These are phyloP conservation scores for Neolamprologus devosi DNA, from an alignment of 2,113 vertebrate species.

Conservation along the genomic window DNA sequence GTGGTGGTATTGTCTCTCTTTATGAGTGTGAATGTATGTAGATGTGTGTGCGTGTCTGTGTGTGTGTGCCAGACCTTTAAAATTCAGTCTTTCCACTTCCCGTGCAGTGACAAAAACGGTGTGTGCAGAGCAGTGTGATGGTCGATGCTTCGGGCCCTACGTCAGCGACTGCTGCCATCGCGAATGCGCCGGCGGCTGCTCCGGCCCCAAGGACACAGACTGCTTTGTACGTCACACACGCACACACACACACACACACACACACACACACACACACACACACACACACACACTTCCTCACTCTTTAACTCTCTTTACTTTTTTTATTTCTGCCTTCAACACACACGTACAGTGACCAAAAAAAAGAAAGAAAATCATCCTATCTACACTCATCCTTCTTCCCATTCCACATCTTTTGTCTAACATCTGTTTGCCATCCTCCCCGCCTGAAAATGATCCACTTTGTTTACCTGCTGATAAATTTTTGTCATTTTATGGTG, in stretches of 20 bases:
- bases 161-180: constrained; percentile 96
- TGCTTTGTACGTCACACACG: constrained; percentile 81
- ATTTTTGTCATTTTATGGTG: constrained; percentile 38
- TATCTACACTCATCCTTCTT: not conserved
- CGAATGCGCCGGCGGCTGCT: constrained; percentile 93
- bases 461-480: constrained; percentile 48
- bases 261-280: not conserved
- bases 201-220: constrained; percentile 92
- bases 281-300: not conserved
- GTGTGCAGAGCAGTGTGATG: constrained; percentile 94
- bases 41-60: not conserved
- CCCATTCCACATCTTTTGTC: not conserved
- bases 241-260: not conserved
- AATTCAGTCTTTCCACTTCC: constrained; percentile 11
- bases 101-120: constrained; percentile 89
- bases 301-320: not conserved
- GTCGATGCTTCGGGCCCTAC: constrained; percentile 91
- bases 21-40: not conserved
- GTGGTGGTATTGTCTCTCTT: constrained; percentile 19
- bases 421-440: constrained; percentile 9
- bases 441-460: not conserved
- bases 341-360: not conserved
- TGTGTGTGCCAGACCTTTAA: constrained; percentile 27
- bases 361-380: not conserved
- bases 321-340: not conserved